Base-by-base conservation (phyloP, 2,113 vertebrate genomes). In the Alligator mississippiensis region DNA sequence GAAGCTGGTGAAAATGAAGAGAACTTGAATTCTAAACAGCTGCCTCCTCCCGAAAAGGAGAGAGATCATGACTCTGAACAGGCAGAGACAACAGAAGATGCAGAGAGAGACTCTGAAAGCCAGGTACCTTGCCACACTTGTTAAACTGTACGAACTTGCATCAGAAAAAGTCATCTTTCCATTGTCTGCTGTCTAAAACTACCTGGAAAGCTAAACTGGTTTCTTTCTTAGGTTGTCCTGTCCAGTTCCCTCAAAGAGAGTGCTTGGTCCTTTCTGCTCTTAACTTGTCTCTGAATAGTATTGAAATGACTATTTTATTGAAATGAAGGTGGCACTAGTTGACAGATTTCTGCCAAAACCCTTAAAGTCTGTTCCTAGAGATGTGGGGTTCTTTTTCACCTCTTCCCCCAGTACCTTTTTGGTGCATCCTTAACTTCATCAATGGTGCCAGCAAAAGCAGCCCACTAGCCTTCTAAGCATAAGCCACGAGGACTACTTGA, bases 1-100 rank as follows among this genome's bases (percentile, higher is more conserved):
- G 98, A 98, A 90, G 95, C 92, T 96, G 93, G 93, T 96, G 98
- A 98, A 96, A 97, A 97, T 94, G 98, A 97, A 90, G 96, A 98
- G 84, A 97, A 93, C 96, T 90, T 96, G 88, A 98, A 96, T 97
- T 97, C 96, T 92, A 97, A 98, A 94, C 96, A 97, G 18, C 82
- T 96, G 30, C 74, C 95, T 72, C 78, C 94, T 92, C 57, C 94
- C 81, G 98, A 97, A 95, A 97, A 97, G 84, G 97, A 97, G 96
- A 97, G 58, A 90, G 77, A 96, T 91, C 95, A 63, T 58, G 85
- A 97, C 81, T 87, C 94, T 79, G 97, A 97, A 93, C 94, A 94
- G 94, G 38, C 95, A 81, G 98, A 98, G 91, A 89, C 93, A 85
- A 61, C 94, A 95, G 97, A 98, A 98, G 96, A 97, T 91, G 47